Percentiles rank a stretch among this genome's conserved stretches.
These are phyloP conservation scores for Smithornis capensis DNA, from an alignment of 2,113 vertebrate species.

Conservation along the genomic window DNA sequence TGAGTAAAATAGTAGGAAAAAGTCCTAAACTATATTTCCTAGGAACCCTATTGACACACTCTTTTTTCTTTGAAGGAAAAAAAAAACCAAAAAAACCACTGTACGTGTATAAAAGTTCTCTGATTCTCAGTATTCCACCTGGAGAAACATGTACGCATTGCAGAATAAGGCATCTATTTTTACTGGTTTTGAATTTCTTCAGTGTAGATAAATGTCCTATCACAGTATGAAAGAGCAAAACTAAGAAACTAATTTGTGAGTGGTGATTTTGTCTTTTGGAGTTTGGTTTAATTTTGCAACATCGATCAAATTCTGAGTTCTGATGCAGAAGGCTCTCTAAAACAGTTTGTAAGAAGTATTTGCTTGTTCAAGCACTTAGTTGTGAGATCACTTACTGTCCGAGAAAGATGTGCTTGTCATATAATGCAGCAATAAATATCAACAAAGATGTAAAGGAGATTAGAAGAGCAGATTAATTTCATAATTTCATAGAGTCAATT, in stretches of 20 bases:
- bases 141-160: neutral
- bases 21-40: neutral
- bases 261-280: neutral
- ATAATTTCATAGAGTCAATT: neutral
- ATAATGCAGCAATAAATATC: constrained; percentile 44
- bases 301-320: neutral
- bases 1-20: neutral
- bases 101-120: neutral
- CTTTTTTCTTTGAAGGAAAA: neutral
- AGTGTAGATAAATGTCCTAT: neutral
- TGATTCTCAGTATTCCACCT: neutral
- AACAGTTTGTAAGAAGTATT: neutral
- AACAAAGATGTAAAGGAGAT: constrained; percentile 51
- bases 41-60: neutral
- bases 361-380: neutral
- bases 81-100: neutral
- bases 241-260: neutral
- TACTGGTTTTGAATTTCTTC: neutral
- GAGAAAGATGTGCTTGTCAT: neutral
- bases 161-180: neutral
- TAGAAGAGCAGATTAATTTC: neutral
- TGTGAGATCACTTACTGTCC: constrained; percentile 1
- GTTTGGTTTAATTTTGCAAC: neutral
- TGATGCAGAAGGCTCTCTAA: neutral
- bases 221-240: neutral